Evolutionary conservation across 2,888 invertebrate genomes (phyloP).

Genomic region (Crioceris asparagi): DNA sequence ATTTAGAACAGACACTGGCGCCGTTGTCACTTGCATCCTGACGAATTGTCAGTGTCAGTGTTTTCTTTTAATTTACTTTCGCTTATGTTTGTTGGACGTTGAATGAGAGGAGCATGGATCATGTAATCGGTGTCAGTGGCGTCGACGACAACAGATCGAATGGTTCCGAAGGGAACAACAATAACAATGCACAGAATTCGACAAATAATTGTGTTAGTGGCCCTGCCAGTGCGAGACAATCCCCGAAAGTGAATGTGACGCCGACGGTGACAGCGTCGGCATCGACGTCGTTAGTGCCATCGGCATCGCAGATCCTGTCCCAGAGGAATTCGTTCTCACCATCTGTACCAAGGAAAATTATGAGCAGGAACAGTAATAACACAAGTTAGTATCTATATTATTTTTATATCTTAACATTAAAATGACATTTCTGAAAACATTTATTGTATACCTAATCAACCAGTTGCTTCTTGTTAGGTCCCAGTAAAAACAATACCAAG

Average conservation of each 20-base stretch:
- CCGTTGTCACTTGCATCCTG: conserved; percentile 11
- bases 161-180: too few species aligned
- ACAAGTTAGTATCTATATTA: conserved; percentile 43
- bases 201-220: conserved; percentile 28
- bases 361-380: conserved; percentile 54
- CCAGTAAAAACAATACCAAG: too few species aligned
- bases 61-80: conserved; percentile 7
- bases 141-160: conserved; percentile 5
- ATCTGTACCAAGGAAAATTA: conserved; percentile 47
- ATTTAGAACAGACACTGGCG: conserved; percentile 26
- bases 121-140: conserved; percentile 9
- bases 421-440: too few species aligned
- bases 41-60: conserved; percentile 2
- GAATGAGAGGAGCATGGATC: conserved; percentile 8
- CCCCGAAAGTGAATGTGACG: conserved; percentile 28
- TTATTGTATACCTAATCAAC: too few species aligned
- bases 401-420: too few species aligned
- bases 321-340: conserved; percentile 40
- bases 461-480: too few species aligned
- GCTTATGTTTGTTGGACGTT: conserved; percentile 6
- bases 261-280: conserved; percentile 19
- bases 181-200: too few species aligned
- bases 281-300: too few species aligned
- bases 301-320: conserved; percentile 13
- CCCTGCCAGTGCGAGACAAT: conserved; percentile 27